Base-by-base conservation (phyloP, 2,888 invertebrate species). In the Crioceris asparagi region DNA sequence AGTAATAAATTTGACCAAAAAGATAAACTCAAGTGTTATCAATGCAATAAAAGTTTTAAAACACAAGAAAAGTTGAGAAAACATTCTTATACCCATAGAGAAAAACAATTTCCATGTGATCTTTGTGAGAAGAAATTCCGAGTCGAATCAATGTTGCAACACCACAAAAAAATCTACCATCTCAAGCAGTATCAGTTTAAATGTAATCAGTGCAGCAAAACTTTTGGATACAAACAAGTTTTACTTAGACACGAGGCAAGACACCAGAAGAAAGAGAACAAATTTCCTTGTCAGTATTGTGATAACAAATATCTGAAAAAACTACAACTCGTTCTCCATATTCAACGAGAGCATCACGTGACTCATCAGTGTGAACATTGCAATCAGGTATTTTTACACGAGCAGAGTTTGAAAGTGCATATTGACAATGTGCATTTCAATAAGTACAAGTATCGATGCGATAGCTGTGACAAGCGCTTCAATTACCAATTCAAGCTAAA, bases 31-130 rank as follows among this genome's bases (percentile, higher is more conserved):
- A 27, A 27, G 10, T 27, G 27, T 27, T 6, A 27, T 5, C 12
- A 27, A 14, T 27, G 27, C 11, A 27, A 27, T 15, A 27, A 27
- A 8, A 2, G 5, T 2, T 27, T 27, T 8, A 15, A 12, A 12
- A 27, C 5, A 5, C 6, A 27, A 12, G 27, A 27, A 27, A 27
- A 27, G 15, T 6, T 27, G 15, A 27, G 15, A 27, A 27, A 27
- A 6, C 27, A 27, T 15, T 14, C 15, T 5, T 15, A 15, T 4
- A 15, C 15, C 10, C 27, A 27, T 15, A 27, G 33, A 45, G 66
- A 66, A 0, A 65, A 67, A 1, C 56, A 55, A 0, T 68, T 68
- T 19, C 67, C 65, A 0, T 63, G 66, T n/a, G 41, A 46, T 5
- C 32, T 43, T 12, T 49, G 49, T 14, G 40, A 44, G 2, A 41